These are phyloP conservation scores for Naso thynnoides DNA, from an alignment of 2,797 vertebrate species.

Conservation along the genomic window DNA sequence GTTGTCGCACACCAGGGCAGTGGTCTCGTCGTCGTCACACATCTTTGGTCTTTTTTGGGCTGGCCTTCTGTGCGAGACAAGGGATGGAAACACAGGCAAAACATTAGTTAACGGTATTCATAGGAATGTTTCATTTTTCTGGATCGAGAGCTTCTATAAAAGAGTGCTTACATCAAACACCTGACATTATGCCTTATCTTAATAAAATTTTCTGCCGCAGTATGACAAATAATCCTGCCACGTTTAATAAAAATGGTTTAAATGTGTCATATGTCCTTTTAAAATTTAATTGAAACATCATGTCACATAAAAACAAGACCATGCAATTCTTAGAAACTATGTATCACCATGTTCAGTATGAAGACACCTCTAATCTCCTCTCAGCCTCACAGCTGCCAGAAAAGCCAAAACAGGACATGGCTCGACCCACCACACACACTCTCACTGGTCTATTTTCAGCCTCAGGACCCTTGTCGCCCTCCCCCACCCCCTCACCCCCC, in stretches of 20 bases:
- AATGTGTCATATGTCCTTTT: conserved; percentile 4
- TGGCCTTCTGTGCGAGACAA: conserved; percentile 73
- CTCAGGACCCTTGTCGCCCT: conserved; percentile 57
- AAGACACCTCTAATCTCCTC: conserved; percentile 63
- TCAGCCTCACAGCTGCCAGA: conserved; percentile 56
- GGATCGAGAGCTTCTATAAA: background rate
- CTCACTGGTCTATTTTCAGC: conserved; percentile 78
- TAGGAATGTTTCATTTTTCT: conserved; percentile 3
- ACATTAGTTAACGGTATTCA: background rate
- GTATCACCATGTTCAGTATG: conserved; percentile 48
- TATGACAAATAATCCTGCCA: background rate
- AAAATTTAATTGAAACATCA: background rate
- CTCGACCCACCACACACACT: conserved; percentile 26
- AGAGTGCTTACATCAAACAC: background rate
- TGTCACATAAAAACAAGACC: conserved; percentile 5
- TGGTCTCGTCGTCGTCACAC: conserved; percentile 98
- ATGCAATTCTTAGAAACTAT: conserved; percentile 32
- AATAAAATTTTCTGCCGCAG: background rate
- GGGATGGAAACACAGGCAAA: conserved; percentile 6
- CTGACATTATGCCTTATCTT: background rate
- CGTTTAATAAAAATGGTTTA: background rate
- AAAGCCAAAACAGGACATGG: conserved; percentile 69
- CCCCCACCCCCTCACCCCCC: conserved; percentile 4
- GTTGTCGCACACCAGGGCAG: conserved; percentile 95
- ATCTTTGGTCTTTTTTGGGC: conserved; percentile 82